Base-by-base conservation (phyloP, 2,113 vertebrate genomes). In the Rhombomys opimus region DNA sequence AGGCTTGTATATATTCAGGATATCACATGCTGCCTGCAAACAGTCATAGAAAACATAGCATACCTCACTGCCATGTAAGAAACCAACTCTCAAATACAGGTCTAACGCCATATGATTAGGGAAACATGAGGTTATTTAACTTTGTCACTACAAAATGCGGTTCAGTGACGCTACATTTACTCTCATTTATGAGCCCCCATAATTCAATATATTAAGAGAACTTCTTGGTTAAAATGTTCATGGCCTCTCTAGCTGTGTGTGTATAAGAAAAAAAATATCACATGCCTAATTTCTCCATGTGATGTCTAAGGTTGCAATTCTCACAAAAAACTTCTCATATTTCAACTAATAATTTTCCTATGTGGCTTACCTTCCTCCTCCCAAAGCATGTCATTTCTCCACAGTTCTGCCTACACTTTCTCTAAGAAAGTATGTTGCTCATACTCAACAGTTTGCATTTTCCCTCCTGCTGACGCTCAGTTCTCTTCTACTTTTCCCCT, bases 1-100 rank as follows among this genome's bases (percentile, higher is more conserved):
- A 73, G 3, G 0, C 30, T 76, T 8, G 41, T 0, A 0, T 25
- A 0, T 82, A 13, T 35, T 46, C 12, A 54, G 18, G 46, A 38
- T 57, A 89, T 87, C 22, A 15, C 18, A 23, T 32, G 9, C 30
- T 11, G 2, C 46, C 54, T 18, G 63, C 27, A 30, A 14, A 77
- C 20, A 82, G 5, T 7, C 35, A 76, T 67, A 8, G 23, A n/a
- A 1, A 41, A 70, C 5, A n/a, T 30, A 46, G 7, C 18, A 52
- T 50, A 4, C 12, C 17, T 68, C 38, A 86, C 35, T 76, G 32
- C 22, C 57, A 7, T 22, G 7, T 75, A 6, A 38, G 25, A 38
- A 22, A 41, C 41, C 52, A 25, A 73, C 46, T 52, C 35, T 61
- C 41, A 80, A 23, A 50, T 41, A 75, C 1, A 91, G 13, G 4